Base-by-base conservation (phyloP, 2,797 vertebrate species). In the Diglossa cyanea region DNA sequence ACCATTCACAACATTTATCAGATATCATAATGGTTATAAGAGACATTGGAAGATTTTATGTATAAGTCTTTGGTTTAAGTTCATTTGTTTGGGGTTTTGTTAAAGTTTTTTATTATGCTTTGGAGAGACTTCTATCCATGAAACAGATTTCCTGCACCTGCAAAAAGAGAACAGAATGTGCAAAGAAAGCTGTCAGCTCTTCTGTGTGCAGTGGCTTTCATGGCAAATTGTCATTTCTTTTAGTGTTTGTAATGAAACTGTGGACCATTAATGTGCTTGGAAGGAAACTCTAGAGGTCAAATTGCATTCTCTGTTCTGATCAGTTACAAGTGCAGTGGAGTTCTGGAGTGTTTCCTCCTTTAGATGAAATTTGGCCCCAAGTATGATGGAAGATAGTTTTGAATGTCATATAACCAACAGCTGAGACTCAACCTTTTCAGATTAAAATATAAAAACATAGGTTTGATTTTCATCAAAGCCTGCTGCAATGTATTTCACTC, bases 21-120 rank as follows among this genome's bases (percentile, higher is more conserved):
- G 16, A 10, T 37, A 39, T 18, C 13, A 23, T 12, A 55, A 24
- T 24, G 3, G 3, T 71, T 70, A 21, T 47, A 63, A 44, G 23
- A 90, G 31, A 60, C 18, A 7, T 13, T 45, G 13, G 21, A 82
- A 75, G 13, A 58, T 62, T 60, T 61, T 14, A 17, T 20, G 25
- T 45, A 13, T 39, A 39, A 35, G 10, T 39, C 8, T 66, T 71
- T 33, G 7, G 2, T 76, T 74, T 57, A 51, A 11, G 5, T 47
- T 53, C 1, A 0, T 47, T 68, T 10, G 10, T 30, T 73, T 53
- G 12, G 0, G 1, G 4, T 31, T 78, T 74, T 15, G 6, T 57
- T 55, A 1, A 4, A 10, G 1, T 13, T 74, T 54, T 50, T 54
- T 5, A 37, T 60, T 63, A 19, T 18, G 5, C 30, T 78, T 86